Conservation (phyloP, 2,888 invertebrate species). For the Athalia cordata region DNA sequence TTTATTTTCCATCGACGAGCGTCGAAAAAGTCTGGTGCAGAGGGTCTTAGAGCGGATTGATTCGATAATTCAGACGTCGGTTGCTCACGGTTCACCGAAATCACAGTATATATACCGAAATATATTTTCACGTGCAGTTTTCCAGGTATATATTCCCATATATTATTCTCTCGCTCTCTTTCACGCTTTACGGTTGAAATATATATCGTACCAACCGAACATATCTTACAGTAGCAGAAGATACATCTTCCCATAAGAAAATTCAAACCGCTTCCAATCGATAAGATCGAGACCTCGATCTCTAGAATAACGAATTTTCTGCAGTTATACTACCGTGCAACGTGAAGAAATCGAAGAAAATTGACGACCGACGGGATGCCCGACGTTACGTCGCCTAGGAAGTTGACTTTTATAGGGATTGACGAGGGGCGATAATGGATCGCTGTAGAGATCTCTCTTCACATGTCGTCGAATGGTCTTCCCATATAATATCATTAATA, state of each 20-base stretch:
- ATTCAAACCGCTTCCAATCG: neutral
- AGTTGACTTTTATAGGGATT: slow-evolving; percentile 43
- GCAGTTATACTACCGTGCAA: neutral
- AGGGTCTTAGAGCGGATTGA: slow-evolving; percentile 32
- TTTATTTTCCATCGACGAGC: slow-evolving; percentile 2
- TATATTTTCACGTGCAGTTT: too few species aligned
- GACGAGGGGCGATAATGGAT: slow-evolving; percentile 43
- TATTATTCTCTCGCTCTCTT: too few species aligned
- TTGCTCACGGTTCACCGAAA: too few species aligned
- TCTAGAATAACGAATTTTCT: too few species aligned
- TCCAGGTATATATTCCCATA: too few species aligned
- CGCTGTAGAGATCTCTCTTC: neutral
- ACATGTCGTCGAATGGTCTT: too few species aligned
- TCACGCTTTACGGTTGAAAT: neutral
- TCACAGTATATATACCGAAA: too few species aligned
- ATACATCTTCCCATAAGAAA: neutral
- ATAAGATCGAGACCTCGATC: neutral
- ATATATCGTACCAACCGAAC: too few species aligned
- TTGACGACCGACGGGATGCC: neutral
- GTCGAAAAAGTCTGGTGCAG: neutral
- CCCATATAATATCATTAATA: too few species aligned
- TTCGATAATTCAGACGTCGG: slow-evolving; percentile 29
- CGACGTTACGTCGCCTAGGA: slow-evolving; percentile 27
- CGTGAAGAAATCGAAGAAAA: neutral
- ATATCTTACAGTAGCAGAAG: too few species aligned